These are phyloP conservation scores for Bombus vancouverensis DNA, from an alignment of 1,140 invertebrate genomes.

Conservation along the genomic window DNA sequence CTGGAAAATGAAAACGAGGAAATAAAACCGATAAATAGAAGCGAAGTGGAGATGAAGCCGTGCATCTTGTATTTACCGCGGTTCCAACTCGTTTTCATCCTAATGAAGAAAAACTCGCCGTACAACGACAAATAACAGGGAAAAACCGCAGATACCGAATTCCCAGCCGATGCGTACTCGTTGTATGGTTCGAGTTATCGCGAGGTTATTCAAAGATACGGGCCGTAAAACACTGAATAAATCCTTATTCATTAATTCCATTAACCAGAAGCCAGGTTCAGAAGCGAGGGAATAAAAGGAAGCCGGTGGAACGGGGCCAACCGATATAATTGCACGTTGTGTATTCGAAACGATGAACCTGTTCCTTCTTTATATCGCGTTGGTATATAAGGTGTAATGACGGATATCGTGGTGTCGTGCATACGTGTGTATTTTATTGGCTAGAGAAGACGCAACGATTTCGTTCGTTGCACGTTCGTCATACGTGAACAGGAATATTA, in stretches of 20 bases:
- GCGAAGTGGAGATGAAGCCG: not conserved
- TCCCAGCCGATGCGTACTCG: not conserved
- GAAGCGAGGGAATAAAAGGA: not conserved
- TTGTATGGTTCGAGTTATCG: not conserved
- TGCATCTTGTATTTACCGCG: not conserved
- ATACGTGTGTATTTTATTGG: constrained; percentile 17
- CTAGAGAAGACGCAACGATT: not conserved
- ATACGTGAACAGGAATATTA: constrained; percentile 38
- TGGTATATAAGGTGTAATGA: not conserved
- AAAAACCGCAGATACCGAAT: not conserved
- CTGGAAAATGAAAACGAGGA: not conserved
- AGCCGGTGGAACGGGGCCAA: not conserved
- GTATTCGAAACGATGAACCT: constrained; percentile 10
- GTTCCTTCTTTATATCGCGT: not conserved
- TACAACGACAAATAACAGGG: not conserved
- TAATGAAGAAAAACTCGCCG: not conserved
- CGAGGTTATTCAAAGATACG: not conserved
- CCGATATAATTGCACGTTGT: constrained; percentile 7
- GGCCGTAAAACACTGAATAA: not conserved
- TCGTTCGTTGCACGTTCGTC: not conserved
- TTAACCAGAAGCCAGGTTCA: constrained; percentile 3
- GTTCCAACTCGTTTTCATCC: not conserved
- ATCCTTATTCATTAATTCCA: constrained; percentile 25
- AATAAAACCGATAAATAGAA: not conserved
- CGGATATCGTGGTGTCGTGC: constrained; percentile 13